Base-by-base conservation (phyloP, 1,140 invertebrate genomes). In the Nebria ingens region DNA sequence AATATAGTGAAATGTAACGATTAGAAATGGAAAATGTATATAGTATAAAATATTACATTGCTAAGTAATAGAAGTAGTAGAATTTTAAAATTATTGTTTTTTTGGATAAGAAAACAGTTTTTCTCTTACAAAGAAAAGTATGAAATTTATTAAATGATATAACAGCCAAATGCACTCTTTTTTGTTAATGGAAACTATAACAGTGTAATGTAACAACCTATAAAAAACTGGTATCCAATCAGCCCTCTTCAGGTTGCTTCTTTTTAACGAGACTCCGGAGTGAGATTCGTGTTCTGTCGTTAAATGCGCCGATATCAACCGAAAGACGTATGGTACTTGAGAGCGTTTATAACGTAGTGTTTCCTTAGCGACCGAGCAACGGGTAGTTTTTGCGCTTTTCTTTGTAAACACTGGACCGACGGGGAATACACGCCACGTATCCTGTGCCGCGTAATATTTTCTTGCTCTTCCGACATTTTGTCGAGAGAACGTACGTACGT, bases 401-500 rank as follows among this genome's bases (percentile, higher is more conserved):
- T 45, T 45, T 45, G 40, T 45, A 45, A 45, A 45, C 40, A 45
- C 17, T 17, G 6, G 40, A 45, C 40, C 40, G 9, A 12, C 15
- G 9, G 40, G 40, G 40, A 45, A 45, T 45, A 45, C 40, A 45
- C 17, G 40, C 40, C 17, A 45, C 40, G 40, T 45, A 45, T 34
- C 25, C 25, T 34, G 25, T 17, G 40, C 40, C 40, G 17, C 40
- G 40, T 45, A 45, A 45, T 45, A 45, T 45, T 45, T 45, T 45
- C 40, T 45, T 45, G 17, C 9, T 17, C 40, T 45, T 45, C 40
- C 40, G 40, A 45, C 40, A 17, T 45, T 45, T 45, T 45, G 40
- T 45, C 40, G 40, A 45, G 40, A 45, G 40, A n/a, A n/a, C n/a
- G n/a, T n/a, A n/a, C 40, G 40, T 45, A 45, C 40, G 40, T 45